These are phyloP conservation scores for Cantharis flavilabris DNA, from an alignment of 2,888 invertebrate genomes.

Conservation along the genomic window DNA sequence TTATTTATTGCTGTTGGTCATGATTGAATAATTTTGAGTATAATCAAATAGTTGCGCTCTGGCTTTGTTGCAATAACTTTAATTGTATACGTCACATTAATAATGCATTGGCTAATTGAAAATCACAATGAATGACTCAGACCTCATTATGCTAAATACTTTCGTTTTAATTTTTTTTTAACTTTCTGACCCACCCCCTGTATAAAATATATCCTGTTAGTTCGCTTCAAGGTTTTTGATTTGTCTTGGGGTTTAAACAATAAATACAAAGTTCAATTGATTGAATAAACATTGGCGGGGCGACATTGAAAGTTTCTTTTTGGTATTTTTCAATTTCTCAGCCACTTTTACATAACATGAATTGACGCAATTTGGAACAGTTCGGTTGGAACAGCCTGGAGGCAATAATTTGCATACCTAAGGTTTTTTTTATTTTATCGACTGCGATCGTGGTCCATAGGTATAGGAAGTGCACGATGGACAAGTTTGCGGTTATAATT, in stretches of 20 bases:
- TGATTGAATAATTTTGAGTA: background rate
- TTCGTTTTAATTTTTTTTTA: background rate
- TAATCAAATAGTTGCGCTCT: background rate
- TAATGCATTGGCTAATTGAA: background rate
- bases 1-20: background rate
- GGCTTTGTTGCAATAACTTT: background rate
- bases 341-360: background rate
- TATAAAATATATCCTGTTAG: background rate
- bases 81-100: background rate
- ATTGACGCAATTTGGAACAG: background rate
- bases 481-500: background rate
- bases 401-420: background rate
- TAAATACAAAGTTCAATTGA: background rate
- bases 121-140: background rate
- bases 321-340: background rate
- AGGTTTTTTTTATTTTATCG: background rate
- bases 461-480: background rate
- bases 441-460: background rate
- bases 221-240: background rate
- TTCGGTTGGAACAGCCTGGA: background rate
- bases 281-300: background rate
- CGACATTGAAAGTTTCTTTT: background rate
- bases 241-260: background rate
- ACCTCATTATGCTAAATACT: background rate
- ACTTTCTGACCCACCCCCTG: background rate